phyloP scores from a whole-genome alignment of 2,888 invertebrate genomes.

The Cataglyphis albicans region DNA sequence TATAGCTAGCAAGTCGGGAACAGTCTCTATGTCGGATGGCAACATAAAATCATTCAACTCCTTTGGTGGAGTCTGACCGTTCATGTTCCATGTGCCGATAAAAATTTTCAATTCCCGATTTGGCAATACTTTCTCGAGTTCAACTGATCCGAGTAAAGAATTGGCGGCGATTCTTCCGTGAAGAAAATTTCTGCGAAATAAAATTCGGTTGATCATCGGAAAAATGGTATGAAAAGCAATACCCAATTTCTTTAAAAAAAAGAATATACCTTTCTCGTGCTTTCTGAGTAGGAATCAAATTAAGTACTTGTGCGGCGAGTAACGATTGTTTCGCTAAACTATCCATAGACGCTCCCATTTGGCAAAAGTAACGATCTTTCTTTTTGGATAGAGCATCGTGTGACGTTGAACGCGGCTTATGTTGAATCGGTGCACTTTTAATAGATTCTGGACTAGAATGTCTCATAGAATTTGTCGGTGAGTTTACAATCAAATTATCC shows the following conservation, averaged over 20 bases:
- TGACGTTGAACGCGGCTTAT: slow-evolving; percentile 83
- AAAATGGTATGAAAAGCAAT: neutral
- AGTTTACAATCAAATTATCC: slow-evolving; percentile 83
- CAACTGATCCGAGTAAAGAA: slow-evolving; percentile 93
- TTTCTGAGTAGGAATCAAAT: slow-evolving; percentile 93
- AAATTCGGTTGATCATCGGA: neutral
- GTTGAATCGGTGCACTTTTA: slow-evolving; percentile 82
- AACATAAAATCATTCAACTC: slow-evolving; percentile 96
- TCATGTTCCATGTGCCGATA: slow-evolving; percentile 99
- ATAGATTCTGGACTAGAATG: slow-evolving; percentile 85
- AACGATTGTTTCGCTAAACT: slow-evolving; percentile 91
- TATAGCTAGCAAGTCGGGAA: slow-evolving; percentile 96
- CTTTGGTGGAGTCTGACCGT: slow-evolving; percentile 94
- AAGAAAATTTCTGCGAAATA: slow-evolving; percentile 89
- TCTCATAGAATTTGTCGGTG: slow-evolving; percentile 81
- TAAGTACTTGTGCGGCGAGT: slow-evolving; percentile 92
- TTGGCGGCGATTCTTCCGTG: slow-evolving; percentile 93
- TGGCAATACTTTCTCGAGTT: slow-evolving; percentile 95
- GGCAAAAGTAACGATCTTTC: slow-evolving; percentile 76
- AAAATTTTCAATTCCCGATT: slow-evolving; percentile 94
- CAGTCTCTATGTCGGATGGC: slow-evolving; percentile 93
- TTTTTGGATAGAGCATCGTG: slow-evolving; percentile 82
- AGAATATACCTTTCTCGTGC: slow-evolving; percentile 90
- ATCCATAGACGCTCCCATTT: slow-evolving; percentile 87
- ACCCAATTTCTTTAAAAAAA: neutral